Conservation (phyloP, 2,888 invertebrate species). For the Drosophila bunnanda region DNA sequence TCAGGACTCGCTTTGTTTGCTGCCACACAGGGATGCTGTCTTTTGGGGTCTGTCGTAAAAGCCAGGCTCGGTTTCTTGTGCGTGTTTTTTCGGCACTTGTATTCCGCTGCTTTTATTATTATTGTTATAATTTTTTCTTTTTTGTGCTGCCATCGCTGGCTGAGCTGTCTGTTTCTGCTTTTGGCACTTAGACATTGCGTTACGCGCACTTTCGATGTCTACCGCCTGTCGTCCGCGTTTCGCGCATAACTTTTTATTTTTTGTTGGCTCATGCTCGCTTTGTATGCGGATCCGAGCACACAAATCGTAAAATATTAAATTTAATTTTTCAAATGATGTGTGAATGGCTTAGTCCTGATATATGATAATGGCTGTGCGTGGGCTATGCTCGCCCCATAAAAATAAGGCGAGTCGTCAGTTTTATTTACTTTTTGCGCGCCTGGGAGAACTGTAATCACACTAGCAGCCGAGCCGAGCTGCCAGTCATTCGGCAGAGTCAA, state of each 20-base stretch:
- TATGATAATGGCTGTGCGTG: conserved; percentile 61
- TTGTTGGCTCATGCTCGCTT: conserved; percentile 53
- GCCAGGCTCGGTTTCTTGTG: conserved; percentile 42
- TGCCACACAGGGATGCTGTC: conserved; percentile 29
- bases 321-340: conserved; percentile 82
- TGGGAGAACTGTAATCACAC: conserved; percentile 36
- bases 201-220: conserved; percentile 59
- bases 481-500: conserved; percentile 28
- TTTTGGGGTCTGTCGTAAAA: conserved; percentile 71
- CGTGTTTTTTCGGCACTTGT: conserved; percentile 52
- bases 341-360: conserved; percentile 76
- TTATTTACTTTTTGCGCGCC: conserved; percentile 28
- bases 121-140: conserved; percentile 71
- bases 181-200: conserved; percentile 72
- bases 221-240: conserved; percentile 27
- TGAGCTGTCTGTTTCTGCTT: conserved; percentile 50
- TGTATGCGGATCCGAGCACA: conserved; percentile 46
- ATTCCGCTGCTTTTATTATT: conserved; percentile 73
- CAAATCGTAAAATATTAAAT: conserved; percentile 81
- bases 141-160: neutral
- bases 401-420: conserved; percentile 28
- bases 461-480: conserved; percentile 18
- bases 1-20: conserved; percentile 42
- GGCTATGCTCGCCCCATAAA: conserved; percentile 17
- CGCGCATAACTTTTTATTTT: conserved; percentile 72